These are phyloP conservation scores for Rhegmatorhina hoffmannsi DNA, from an alignment of 2,113 vertebrate genomes.

Conservation along the genomic window DNA sequence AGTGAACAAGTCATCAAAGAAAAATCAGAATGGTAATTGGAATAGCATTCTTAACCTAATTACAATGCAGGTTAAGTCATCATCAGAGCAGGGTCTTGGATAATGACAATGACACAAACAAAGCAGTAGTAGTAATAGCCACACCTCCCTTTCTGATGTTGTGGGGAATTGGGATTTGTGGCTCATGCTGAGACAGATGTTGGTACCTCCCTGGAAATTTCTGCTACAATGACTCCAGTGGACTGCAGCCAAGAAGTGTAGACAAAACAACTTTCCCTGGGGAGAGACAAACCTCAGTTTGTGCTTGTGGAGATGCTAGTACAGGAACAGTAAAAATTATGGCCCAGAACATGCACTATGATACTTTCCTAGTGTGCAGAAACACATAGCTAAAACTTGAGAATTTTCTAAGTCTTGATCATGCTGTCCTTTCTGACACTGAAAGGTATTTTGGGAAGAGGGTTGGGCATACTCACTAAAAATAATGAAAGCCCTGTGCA, in stretches of 20 bases:
- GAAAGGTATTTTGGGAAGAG: neutral
- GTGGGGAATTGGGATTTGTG: neutral
- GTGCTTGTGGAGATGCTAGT: neutral
- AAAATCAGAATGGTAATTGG: constrained; percentile 2
- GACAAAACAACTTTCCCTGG: neutral
- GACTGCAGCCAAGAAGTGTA: neutral
- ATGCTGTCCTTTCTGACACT: neutral
- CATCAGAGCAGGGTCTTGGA: neutral
- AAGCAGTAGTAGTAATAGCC: neutral
- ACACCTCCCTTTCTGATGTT: neutral
- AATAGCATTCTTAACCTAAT: constrained; percentile 18
- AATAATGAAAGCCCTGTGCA: neutral
- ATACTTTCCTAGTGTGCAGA: neutral
- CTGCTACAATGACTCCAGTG: neutral
- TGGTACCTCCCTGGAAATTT: neutral
- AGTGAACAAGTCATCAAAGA: neutral
- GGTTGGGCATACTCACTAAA: neutral
- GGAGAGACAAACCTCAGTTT: neutral
- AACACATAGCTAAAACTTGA: neutral
- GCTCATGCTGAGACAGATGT: neutral
- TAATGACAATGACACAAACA: constrained; percentile 5
- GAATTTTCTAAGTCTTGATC: neutral
- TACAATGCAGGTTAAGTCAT: neutral
- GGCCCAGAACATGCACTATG: neutral
- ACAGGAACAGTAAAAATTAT: neutral